Evolutionary conservation across 1,140 invertebrate species (phyloP), one percentile per base, ranked within the genome.

Genomic region (Aphis craccivora): DNA sequence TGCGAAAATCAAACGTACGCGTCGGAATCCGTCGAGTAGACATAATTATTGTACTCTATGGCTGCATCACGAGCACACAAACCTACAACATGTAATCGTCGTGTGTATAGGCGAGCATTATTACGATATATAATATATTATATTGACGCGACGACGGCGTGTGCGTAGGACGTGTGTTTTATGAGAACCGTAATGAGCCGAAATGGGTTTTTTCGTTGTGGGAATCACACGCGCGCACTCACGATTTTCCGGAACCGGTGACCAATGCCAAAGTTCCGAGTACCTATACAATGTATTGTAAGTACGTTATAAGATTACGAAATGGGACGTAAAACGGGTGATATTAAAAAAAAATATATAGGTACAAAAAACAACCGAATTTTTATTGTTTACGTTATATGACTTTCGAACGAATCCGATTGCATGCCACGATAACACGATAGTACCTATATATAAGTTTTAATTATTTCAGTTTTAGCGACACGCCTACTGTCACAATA

Each of bases 1-100:
- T 89, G 88, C 88, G 88, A 89, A 89, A 89, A 89, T 89, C 48
- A 40, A 89, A 55, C 48, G 88, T 89, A 89, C 88, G 88, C 88
- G 88, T 89, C 88, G 88, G 88, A 89, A 89, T 89, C 51, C 88
- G 11, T 37, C 51, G 51, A 23, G 25, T n/a, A 53, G 18, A 89
- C 25, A 37, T 37, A 11, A 67, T 86, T 30, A 86, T 48, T 86
- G 43, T 86, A 43, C 45, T n/a, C 22, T 37, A 83, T 37, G 18
- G 22, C 35, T 35, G 25, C 60, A n/a, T 37, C 81, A 83, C 43
- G 48, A 11, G 43, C 30, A n/a, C 86, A 88, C 14, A 45, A n/a
- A 87, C 84, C 37, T 67, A 67, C 60, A 67, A 40, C 81, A 25
- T 25, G 20, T 40, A 84, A 43, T 43, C 83, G 37, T 9, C 84